These are phyloP conservation scores for Chauna torquata DNA, from an alignment of 2,113 vertebrate genomes.

Conservation along the genomic window DNA sequence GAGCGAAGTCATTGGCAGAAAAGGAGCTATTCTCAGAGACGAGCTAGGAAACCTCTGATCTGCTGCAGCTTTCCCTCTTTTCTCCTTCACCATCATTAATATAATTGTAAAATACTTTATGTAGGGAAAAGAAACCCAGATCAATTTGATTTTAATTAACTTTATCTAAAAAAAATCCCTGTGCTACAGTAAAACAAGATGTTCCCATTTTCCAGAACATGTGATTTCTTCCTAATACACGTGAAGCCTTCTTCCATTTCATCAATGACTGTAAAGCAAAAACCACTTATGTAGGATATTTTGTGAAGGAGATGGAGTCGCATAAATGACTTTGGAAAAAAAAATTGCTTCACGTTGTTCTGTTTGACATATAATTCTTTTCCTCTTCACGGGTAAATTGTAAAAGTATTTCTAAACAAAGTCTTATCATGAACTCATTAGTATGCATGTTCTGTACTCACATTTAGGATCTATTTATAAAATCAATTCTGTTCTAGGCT, in stretches of 20 bases:
- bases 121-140: not conserved
- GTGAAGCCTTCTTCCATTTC: not conserved
- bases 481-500: conserved; percentile 80
- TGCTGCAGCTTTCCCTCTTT: not conserved
- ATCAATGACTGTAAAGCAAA: conserved; percentile 31
- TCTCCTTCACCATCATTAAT: not conserved
- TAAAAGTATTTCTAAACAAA: conserved; percentile 79
- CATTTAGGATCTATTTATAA: conserved; percentile 85
- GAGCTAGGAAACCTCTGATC: not conserved
- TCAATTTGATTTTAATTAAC: conserved; percentile 43
- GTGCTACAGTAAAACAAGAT: not conserved
- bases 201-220: not conserved
- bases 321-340: conserved; percentile 68
- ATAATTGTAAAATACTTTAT: not conserved
- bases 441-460: conserved; percentile 76
- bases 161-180: conserved; percentile 24
- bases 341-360: conserved; percentile 57
- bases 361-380: conserved; percentile 65
- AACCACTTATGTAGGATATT: not conserved
- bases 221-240: not conserved
- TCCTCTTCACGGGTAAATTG: conserved; percentile 68
- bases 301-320: conserved; percentile 15
- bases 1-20: not conserved
- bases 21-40: not conserved
- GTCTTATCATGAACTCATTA: conserved; percentile 79